These are phyloP conservation scores for Lynx canadensis DNA, from an alignment of 2,113 vertebrate species.

Conservation along the genomic window DNA sequence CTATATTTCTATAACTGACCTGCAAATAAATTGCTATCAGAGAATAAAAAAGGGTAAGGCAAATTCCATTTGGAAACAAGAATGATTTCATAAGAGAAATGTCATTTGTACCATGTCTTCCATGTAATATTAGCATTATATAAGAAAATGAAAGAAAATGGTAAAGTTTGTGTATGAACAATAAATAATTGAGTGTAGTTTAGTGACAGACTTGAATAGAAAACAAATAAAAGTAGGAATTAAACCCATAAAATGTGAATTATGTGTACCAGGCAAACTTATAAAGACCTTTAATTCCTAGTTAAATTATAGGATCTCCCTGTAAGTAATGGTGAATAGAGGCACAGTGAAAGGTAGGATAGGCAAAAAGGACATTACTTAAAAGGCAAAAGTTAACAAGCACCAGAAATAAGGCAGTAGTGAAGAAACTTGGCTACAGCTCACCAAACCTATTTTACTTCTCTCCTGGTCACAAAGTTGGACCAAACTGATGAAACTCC, in stretches of 20 bases:
- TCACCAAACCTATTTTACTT: neutral
- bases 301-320: neutral
- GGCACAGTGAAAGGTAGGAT: neutral
- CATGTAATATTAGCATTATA: neutral
- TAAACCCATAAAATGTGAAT: neutral
- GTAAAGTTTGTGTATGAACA: neutral
- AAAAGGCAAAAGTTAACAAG: neutral
- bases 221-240: neutral
- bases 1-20: neutral
- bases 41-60: neutral
- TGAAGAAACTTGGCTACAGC: neutral
- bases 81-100: neutral
- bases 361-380: neutral
- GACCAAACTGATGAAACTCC: neutral
- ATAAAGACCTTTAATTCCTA: neutral
- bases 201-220: neutral
- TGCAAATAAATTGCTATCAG: neutral
- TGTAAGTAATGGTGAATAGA: neutral
- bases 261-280: neutral
- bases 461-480: neutral
- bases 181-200: neutral
- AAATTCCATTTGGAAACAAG: neutral
- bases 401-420: neutral
- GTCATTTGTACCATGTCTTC: neutral
- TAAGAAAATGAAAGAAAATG: neutral